Conservation (phyloP, 2,888 invertebrate genomes). For the Colostygia pectinataria region DNA sequence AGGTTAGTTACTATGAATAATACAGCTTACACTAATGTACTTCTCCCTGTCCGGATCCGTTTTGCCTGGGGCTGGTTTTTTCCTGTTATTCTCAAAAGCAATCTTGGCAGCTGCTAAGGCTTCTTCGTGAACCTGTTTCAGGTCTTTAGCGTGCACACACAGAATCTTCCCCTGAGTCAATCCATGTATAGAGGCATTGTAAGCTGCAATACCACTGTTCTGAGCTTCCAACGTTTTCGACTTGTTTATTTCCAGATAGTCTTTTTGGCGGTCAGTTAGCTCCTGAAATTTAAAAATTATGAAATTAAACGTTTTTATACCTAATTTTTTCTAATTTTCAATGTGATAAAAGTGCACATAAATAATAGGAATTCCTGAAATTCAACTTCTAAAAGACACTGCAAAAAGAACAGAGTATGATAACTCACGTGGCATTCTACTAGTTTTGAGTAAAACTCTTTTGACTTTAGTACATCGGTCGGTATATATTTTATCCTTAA, state of each 20-base stretch:
- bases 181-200: constrained; percentile 1
- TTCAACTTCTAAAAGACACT: no score
- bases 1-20: no score
- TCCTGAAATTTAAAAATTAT: constrained; percentile 7
- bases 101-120: constrained; percentile 5
- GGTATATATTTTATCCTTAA: no score
- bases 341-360: no score
- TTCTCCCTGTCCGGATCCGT: constrained; percentile 23
- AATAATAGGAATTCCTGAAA: no score
- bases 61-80: not conserved
- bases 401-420: no score
- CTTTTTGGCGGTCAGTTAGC: constrained; percentile 1
- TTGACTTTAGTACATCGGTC: no score
- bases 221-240: constrained; percentile 7
- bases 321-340: no score
- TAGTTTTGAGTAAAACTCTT: no score
- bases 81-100: constrained; percentile 16
- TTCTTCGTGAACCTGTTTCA: constrained; percentile 2
- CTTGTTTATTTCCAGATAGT: constrained; percentile 14
- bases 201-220: constrained; percentile 6
- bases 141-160: constrained; percentile 18
- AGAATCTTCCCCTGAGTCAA: constrained; percentile 5
- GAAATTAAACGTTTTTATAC: no score
- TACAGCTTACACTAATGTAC: constrained; percentile 8
- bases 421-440: no score